Conservation (phyloP, 2,113 vertebrate species). For the Patagioenas fasciata region DNA sequence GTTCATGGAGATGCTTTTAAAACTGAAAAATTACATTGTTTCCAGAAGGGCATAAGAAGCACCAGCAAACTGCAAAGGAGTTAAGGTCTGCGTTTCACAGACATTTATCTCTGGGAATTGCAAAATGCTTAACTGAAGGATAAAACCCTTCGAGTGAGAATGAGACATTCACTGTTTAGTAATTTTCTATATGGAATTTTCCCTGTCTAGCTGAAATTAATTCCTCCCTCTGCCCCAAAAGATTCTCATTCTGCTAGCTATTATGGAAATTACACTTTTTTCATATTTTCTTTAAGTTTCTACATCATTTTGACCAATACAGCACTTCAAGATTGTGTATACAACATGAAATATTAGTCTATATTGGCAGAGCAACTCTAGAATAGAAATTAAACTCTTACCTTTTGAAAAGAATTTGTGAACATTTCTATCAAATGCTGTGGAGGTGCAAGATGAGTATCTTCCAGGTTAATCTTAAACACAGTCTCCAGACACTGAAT, state of each 20-base stretch:
- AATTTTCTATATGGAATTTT: not conserved
- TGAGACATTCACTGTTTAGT: not conserved
- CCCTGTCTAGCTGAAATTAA: not conserved
- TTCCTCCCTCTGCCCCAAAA: not conserved
- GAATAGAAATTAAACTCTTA: conserved; percentile 64
- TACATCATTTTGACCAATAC: not conserved
- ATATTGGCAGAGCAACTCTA: not conserved
- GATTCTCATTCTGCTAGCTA: not conserved
- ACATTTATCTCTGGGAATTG: not conserved
- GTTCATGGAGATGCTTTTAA: not conserved
- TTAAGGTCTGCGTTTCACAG: not conserved
- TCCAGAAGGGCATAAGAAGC: not conserved
- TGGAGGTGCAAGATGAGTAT: conserved; percentile 87
- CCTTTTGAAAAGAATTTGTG: conserved; percentile 89
- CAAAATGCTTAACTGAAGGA: not conserved
- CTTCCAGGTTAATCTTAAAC: conserved; percentile 91
- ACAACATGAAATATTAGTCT: not conserved
- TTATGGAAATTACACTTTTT: not conserved
- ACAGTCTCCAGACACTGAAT: conserved; percentile 98
- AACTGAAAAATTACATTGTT: not conserved
- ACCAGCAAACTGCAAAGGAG: not conserved
- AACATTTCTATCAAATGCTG: conserved; percentile 92
- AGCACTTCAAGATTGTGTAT: not conserved
- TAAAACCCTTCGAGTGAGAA: not conserved
- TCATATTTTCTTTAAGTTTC: not conserved